These are phyloP conservation scores for Aplodontia rufa DNA, from an alignment of 2,113 vertebrate species.

Conservation along the genomic window DNA sequence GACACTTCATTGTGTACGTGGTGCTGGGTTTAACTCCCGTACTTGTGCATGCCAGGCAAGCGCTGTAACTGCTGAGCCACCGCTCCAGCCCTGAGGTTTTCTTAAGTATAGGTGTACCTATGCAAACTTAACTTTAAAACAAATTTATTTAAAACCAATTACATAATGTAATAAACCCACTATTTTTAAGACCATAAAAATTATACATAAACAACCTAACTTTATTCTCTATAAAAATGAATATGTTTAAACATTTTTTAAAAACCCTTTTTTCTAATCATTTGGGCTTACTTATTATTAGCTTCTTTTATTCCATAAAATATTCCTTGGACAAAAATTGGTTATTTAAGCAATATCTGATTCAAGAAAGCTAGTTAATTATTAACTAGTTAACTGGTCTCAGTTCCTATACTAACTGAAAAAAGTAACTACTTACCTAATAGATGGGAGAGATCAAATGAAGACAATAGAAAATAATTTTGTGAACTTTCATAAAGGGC, in stretches of 20 bases:
- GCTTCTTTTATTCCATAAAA: neutral
- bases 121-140: neutral
- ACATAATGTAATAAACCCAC: neutral
- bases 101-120: neutral
- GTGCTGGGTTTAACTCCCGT: too few relatives aligned
- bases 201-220: neutral
- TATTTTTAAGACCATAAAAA: neutral
- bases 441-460: neutral
- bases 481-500: neutral
- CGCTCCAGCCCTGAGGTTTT: too few relatives aligned
- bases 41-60: too few relatives aligned
- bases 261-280: neutral
- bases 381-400: neutral
- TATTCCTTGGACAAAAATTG: neutral
- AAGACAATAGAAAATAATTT: slow-evolving; percentile 25
- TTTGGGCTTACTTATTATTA: neutral
- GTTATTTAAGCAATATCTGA: neutral
- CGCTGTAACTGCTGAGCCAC: too few relatives aligned
- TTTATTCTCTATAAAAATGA: neutral
- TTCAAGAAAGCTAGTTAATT: neutral
- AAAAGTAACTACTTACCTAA: slow-evolving; percentile 2
- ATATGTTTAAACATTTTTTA: neutral
- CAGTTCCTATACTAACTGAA: neutral
- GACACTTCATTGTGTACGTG: too few relatives aligned
- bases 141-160: slow-evolving; percentile 37